Percentiles rank a stretch among this genome's conserved stretches.
phyloP scores from a whole-genome alignment of 2,113 vertebrate genomes.

The Chlamydotis undulata region DNA sequence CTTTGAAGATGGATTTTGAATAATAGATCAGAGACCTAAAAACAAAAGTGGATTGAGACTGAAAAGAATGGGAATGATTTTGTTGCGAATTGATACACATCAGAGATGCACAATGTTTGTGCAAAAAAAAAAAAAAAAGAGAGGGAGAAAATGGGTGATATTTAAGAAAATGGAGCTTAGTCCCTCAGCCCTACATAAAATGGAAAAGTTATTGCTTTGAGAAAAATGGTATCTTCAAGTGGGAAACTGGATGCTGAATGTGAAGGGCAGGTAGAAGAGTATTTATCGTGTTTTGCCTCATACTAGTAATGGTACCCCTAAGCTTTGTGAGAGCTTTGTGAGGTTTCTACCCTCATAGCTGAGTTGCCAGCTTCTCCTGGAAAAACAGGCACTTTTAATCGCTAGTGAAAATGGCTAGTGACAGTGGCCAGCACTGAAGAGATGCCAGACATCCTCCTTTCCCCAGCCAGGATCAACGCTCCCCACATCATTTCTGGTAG shows the following conservation, averaged over 20 bases:
- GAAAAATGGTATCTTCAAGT: background rate
- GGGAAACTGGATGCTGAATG: background rate
- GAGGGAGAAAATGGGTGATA: accelerated
- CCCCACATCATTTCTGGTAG: background rate
- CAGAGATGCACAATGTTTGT: background rate
- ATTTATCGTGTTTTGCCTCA: background rate
- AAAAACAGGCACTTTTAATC: background rate
- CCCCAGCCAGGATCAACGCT: background rate
- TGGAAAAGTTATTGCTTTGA: background rate
- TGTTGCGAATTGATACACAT: background rate
- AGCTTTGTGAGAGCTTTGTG: background rate
- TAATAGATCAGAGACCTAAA: slow-evolving; percentile 10
- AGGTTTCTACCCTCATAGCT: background rate
- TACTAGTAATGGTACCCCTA: background rate
- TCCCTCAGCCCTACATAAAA: background rate
- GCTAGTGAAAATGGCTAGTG: background rate
- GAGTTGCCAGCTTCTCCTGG: background rate
- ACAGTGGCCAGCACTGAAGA: background rate
- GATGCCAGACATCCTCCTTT: background rate
- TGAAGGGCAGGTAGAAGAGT: background rate
- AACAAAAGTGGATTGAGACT: background rate
- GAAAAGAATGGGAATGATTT: background rate
- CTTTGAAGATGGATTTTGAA: background rate
- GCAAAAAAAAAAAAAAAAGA: background rate
- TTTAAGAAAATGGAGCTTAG: background rate